Conservation (phyloP, 2,113 vertebrate genomes). For the Argyrosomus japonicus region DNA sequence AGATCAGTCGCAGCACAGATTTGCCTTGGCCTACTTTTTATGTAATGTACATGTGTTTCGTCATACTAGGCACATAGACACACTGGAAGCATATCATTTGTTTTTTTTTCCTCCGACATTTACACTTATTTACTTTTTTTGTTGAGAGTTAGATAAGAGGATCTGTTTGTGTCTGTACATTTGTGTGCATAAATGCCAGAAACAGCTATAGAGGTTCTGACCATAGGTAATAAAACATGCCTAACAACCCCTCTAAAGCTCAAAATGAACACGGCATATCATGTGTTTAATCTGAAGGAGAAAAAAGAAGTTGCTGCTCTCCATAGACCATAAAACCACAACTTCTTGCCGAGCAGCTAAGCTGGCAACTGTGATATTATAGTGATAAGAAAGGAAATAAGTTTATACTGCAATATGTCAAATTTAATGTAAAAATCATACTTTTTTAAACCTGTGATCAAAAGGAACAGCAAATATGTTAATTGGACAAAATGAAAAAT, state of each 20-base stretch:
- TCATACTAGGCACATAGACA: background rate
- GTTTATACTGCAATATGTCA: no score
- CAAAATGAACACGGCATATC: background rate
- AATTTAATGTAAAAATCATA: no score
- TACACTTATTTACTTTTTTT: background rate
- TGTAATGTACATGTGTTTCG: background rate
- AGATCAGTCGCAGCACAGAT: background rate
- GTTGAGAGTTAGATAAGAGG: background rate
- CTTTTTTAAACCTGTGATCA: background rate
- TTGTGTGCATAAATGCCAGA: background rate
- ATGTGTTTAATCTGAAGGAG: background rate
- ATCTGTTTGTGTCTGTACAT: background rate
- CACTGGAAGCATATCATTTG: background rate
- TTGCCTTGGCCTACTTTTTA: background rate
- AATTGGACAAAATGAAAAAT: background rate
- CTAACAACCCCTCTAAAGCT: conserved; percentile 5
- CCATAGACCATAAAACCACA: background rate
- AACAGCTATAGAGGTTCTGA: background rate
- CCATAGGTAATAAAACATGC: background rate
- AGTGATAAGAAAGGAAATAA: no score
- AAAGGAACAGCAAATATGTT: background rate
- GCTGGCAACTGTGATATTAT: no score
- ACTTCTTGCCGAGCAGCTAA: background rate
- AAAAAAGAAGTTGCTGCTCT: background rate
- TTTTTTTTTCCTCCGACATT: background rate